Percentiles rank a stretch among this genome's conserved stretches.
Conservation (phyloP, 1,140 invertebrate species). For the Holotrichia oblita region DNA sequence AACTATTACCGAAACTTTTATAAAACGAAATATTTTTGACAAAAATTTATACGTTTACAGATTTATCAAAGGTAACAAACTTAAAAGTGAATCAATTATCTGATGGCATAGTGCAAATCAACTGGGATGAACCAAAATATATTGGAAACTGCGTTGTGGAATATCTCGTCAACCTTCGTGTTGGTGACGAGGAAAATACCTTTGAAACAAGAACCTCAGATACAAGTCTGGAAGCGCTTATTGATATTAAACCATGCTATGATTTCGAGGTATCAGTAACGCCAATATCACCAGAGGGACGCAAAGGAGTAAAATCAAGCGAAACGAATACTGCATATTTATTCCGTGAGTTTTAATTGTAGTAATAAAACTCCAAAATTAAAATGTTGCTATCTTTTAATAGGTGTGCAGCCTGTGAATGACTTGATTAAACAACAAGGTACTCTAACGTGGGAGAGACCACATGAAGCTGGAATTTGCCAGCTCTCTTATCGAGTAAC, state of each 20-base stretch:
- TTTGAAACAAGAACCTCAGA: not conserved
- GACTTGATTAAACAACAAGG: not conserved
- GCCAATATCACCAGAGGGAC: not conserved
- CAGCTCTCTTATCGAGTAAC: not conserved
- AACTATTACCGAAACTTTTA: no score
- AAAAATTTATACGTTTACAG: not conserved
- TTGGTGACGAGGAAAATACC: not conserved
- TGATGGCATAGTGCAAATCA: not conserved
- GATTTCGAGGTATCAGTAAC: not conserved
- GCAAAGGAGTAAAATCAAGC: not conserved
- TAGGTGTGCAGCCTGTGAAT: not conserved
- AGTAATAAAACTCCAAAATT: not conserved
- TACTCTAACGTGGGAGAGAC: not conserved
- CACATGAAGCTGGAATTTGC: not conserved
- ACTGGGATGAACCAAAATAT: not conserved
- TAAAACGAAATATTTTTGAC: no score
- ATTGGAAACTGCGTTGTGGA: not conserved
- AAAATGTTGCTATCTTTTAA: not conserved
- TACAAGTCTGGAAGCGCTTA: not conserved
- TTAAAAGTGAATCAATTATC: not conserved
- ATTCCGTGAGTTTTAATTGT: not conserved
- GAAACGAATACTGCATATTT: not conserved
- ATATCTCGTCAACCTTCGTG: not conserved
- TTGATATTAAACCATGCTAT: not conserved
- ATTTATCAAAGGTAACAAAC: not conserved